Conservation (phyloP, 2,888 invertebrate species). For the Cinara cedri region DNA sequence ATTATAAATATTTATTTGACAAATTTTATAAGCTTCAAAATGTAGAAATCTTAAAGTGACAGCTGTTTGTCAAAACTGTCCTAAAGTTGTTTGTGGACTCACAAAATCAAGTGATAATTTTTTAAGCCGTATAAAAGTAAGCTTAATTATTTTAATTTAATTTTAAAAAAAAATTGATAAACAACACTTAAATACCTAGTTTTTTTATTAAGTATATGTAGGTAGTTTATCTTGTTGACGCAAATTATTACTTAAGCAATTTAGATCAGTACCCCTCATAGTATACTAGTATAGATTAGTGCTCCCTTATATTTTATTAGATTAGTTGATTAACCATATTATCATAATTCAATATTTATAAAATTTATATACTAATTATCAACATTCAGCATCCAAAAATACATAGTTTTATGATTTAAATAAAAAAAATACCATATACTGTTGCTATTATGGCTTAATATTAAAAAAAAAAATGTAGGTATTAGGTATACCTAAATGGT, state of each 20-base stretch:
- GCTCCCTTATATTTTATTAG: background rate
- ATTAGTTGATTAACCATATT: background rate
- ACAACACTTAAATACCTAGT: background rate
- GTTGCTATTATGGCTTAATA: slow-evolving; percentile 1
- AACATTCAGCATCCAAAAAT: background rate
- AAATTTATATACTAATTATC: background rate
- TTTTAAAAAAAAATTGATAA: background rate
- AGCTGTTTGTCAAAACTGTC: slow-evolving; percentile 2
- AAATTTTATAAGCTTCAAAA: background rate
- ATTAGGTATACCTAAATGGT: background rate
- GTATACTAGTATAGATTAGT: background rate
- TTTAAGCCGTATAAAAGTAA: background rate
- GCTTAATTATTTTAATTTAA: slow-evolving; percentile 5
- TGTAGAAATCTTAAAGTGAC: background rate
- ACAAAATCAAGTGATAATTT: slow-evolving; percentile 8
- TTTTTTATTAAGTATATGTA: too few species aligned
- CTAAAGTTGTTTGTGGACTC: background rate
- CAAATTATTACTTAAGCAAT: background rate
- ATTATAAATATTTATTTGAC: slow-evolving; percentile 3
- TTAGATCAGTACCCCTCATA: too few species aligned
- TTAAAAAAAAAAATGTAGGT: background rate
- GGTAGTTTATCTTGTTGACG: background rate
- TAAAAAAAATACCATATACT: background rate
- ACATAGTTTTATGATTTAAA: slow-evolving; percentile 1
- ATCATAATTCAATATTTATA: background rate